These are phyloP conservation scores for Bungarus multicinctus DNA, from an alignment of 2,113 vertebrate genomes.

Conservation along the genomic window DNA sequence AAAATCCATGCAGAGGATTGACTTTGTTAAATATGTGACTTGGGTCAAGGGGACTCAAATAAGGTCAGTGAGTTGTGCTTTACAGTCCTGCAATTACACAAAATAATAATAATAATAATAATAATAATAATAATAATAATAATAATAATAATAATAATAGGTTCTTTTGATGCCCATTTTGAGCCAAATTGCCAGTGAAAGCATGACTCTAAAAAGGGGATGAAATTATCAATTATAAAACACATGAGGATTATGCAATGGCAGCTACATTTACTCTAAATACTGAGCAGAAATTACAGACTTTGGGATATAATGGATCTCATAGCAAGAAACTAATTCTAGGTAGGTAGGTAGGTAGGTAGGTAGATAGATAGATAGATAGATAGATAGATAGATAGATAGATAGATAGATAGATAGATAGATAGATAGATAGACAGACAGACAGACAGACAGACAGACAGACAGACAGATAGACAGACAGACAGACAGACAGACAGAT, in stretches of 20 bases:
- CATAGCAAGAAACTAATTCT: no score
- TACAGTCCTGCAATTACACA: background rate
- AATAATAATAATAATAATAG: background rate
- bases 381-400: no score
- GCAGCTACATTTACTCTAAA: background rate
- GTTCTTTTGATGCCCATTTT: background rate
- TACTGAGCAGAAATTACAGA: background rate
- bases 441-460: no score
- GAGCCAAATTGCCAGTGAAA: background rate
- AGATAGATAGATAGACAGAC: no score
- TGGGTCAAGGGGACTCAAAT: fast-evolving
- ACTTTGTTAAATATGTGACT: fast-evolving
- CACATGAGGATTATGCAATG: background rate
- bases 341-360: no score
- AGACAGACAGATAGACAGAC: no score
- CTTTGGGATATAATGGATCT: background rate
- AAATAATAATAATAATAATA: background rate
- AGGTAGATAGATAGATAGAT: no score
- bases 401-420: no score
- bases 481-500: no score
- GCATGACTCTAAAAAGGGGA: background rate
- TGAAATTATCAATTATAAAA: background rate
- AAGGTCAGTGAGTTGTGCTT: background rate
- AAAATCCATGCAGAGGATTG: slow-evolving; percentile 7
- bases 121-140: no score